These are phyloP conservation scores for Polylopha cassiicola DNA, from an alignment of 2,888 invertebrate species.

Conservation along the genomic window DNA sequence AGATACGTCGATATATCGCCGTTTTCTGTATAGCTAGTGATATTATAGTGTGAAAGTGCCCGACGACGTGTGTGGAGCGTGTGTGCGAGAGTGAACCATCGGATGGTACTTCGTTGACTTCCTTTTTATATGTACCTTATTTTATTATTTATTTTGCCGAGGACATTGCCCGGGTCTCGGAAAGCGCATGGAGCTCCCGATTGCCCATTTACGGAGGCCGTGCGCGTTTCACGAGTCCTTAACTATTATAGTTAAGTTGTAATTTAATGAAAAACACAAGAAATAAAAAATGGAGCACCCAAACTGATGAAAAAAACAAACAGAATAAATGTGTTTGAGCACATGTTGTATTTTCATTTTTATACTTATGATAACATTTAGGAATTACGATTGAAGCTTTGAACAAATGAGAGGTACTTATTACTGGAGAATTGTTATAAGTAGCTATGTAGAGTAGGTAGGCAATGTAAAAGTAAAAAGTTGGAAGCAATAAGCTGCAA, in stretches of 20 bases:
- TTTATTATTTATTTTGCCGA: conserved; percentile 75
- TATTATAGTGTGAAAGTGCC: conserved; percentile 71
- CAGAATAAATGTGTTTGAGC: conserved; percentile 72
- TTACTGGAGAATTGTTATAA: conserved; percentile 9
- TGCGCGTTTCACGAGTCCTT: conserved; percentile 55
- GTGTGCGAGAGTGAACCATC: conserved; percentile 65
- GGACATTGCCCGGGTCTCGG: conserved; percentile 71
- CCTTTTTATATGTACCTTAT: conserved; percentile 65
- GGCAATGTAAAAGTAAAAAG: conserved; percentile 31
- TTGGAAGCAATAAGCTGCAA: conserved; percentile 33
- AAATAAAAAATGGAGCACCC: conserved; percentile 74
- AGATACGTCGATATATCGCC: conserved; percentile 63
- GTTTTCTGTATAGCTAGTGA: conserved; percentile 74
- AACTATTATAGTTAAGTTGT: conserved; percentile 71
- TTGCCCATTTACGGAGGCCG: conserved; percentile 72
- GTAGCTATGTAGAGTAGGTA: neutral
- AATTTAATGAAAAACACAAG: conserved; percentile 68
- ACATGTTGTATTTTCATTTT: conserved; percentile 54
- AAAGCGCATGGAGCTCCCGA: conserved; percentile 56
- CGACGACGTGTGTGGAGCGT: conserved; percentile 60
- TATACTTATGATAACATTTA: conserved; percentile 11
- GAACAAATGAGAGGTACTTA: conserved; percentile 23
- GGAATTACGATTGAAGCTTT: no score
- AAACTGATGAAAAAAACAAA: conserved; percentile 67
- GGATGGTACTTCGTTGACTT: conserved; percentile 67